Conservation (phyloP, 2,797 vertebrate genomes). For the Onychomys leucogaster region DNA sequence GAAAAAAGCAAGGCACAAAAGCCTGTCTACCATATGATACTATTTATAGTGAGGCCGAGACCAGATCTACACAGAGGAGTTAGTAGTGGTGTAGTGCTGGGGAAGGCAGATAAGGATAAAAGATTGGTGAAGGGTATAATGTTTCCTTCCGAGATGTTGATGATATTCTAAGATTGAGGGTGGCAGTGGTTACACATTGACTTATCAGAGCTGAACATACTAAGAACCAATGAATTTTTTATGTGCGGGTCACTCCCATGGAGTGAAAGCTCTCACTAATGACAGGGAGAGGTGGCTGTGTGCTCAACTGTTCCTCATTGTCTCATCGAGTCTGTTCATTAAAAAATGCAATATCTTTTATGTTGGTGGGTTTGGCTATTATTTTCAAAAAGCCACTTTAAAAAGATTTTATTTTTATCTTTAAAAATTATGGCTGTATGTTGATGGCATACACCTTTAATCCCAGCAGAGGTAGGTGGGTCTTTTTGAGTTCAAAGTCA, state of each 20-base stretch:
- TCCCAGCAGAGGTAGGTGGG: too few species aligned
- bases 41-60: not conserved
- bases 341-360: too few species aligned
- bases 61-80: not conserved
- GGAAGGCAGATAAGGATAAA: not conserved
- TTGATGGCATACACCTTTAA: too few species aligned
- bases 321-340: not conserved
- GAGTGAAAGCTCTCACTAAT: not conserved
- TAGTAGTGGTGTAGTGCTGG: not conserved
- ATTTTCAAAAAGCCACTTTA: not conserved
- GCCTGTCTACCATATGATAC: too few species aligned
- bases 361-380: not conserved
- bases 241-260: too few species aligned
- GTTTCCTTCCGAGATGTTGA: not conserved
- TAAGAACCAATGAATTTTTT: not conserved
- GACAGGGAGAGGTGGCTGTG: not conserved
- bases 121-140: not conserved
- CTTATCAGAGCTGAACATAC: not conserved
- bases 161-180: too few species aligned
- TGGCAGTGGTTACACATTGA: not conserved
- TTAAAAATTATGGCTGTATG: not conserved
- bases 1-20: not conserved
- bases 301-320: not conserved
- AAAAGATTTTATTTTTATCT: not conserved
- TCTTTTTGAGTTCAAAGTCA: too few species aligned